Percentiles rank a stretch among this genome's conserved stretches.
phyloP scores from a whole-genome alignment of 2,797 vertebrate genomes.

The Poecilia wingei region DNA sequence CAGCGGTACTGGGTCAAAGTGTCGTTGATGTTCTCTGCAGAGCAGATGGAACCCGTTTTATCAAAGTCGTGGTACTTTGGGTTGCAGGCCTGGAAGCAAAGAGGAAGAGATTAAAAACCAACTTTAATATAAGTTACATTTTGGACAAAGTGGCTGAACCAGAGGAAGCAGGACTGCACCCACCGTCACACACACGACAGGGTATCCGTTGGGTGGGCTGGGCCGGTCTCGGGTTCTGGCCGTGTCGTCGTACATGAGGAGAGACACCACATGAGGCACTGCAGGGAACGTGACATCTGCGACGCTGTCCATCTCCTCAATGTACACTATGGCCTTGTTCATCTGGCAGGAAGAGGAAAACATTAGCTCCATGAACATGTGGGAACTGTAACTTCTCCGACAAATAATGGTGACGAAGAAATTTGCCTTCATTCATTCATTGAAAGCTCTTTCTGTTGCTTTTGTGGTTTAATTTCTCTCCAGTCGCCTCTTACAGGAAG shows the following conservation, averaged over 20 bases:
- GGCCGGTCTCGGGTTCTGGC: slow-evolving; percentile 79
- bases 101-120: not conserved
- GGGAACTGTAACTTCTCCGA: not conserved
- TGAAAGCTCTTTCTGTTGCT: not conserved
- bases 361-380: not conserved
- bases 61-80: slow-evolving; percentile 88
- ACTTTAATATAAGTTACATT: not conserved
- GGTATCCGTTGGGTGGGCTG: slow-evolving; percentile 83
- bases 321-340: slow-evolving; percentile 89
- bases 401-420: not conserved
- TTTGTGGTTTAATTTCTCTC: not conserved
- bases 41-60: slow-evolving; percentile 88
- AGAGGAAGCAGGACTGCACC: slow-evolving; percentile 27
- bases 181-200: slow-evolving; percentile 87
- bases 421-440: not conserved
- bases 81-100: slow-evolving; percentile 82
- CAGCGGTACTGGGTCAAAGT: slow-evolving; percentile 87
- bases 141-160: not conserved
- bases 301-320: slow-evolving; percentile 90
- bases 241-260: slow-evolving; percentile 86
- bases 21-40: slow-evolving; percentile 86
- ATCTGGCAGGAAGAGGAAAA: slow-evolving; percentile 68
- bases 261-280: slow-evolving; percentile 86
- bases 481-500: not conserved
- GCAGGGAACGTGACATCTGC: slow-evolving; percentile 89